Evolutionary conservation across 2,888 invertebrate genomes (phyloP), one percentile per base, ranked within the genome.

Genomic region (Orchesella flavescens): DNA sequence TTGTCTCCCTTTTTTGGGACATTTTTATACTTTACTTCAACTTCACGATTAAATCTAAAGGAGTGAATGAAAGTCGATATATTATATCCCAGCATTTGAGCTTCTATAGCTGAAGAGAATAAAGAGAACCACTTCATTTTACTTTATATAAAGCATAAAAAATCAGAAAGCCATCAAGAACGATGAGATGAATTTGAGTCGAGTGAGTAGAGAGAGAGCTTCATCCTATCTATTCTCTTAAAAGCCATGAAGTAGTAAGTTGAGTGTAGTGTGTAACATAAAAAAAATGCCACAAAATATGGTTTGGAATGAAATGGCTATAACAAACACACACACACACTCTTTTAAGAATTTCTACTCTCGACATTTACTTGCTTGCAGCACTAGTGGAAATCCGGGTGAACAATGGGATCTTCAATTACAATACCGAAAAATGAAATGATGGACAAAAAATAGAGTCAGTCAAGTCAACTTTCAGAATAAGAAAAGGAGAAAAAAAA

Each of bases 341-440:
- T n/a, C n/a, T n/a, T 9, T 49, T 49, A 10, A 53, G 53, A 53
- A 17, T 17, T 53, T 53, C 53, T 53, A 53, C 53, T 17, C 53
- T 17, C 53, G 17, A 53, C 53, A 53, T 53, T 57, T 57, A 19
- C 21, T 57, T 61, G 57, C 57, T 24, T 61, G 24, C 34, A 34
- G 34, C 61, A 72, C 55, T 17, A 86, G 86, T 86, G 87, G 86
- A 87, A 87, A 86, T 86, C 85, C 87, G 86, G 87, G 86, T 84
- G 86, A 87, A 87, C 87, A 87, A 87, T 87, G 86, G 87, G 83
- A 85, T 84, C 85, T 86, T 87, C 86, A 87, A 86, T 87, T 87
- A 87, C 86, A 87, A 87, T 86, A 85, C 85, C 84, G 84, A 84
- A 87, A 87, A 86, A 87, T 61, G 61, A 61, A 61, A 61, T 86